A percentile compares a stretch with the other conserved stretches of the same genome.
phyloP scores from a whole-genome alignment of 1,140 invertebrate genomes.

The Cheumatopsyche charites region DNA sequence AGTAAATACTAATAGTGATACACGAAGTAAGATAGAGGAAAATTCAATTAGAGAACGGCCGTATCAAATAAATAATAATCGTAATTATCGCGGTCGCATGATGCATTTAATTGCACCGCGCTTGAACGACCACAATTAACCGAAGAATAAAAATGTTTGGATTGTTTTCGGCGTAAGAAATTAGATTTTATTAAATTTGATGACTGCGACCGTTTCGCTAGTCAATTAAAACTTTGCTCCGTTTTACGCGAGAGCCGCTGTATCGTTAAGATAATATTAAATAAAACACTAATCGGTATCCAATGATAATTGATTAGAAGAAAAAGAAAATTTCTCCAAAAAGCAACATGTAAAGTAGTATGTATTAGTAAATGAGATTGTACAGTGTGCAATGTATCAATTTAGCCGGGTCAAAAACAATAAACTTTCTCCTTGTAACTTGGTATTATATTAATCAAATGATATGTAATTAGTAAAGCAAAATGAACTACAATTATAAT shows the following conservation, averaged over 20 bases:
- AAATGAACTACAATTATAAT: too few species aligned
- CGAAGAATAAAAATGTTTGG: slow-evolving; percentile 10
- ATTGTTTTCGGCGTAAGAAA: background rate
- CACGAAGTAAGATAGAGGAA: slow-evolving; percentile 16
- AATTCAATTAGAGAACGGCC: slow-evolving; percentile 31
- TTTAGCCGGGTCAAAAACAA: too few species aligned
- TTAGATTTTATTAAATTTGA: slow-evolving; percentile 18
- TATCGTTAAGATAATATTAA: background rate
- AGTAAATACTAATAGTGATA: background rate
- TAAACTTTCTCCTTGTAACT: too few species aligned
- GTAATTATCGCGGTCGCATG: slow-evolving; percentile 26
- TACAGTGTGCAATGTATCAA: too few species aligned
- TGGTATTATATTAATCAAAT: too few species aligned
- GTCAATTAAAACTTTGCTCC: background rate
- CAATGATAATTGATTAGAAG: background rate
- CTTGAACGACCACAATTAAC: slow-evolving; percentile 19
- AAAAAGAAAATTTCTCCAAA: too few species aligned
- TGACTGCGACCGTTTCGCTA: slow-evolving; percentile 5
- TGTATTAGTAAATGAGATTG: too few species aligned
- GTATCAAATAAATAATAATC: slow-evolving; percentile 28
- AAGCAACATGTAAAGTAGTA: too few species aligned
- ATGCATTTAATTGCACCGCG: slow-evolving; percentile 25
- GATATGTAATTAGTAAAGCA: too few species aligned
- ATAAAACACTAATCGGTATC: background rate
- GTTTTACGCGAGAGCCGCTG: background rate